Conservation (phyloP, 2,113 vertebrate genomes). For the Manacus vitellinus region DNA sequence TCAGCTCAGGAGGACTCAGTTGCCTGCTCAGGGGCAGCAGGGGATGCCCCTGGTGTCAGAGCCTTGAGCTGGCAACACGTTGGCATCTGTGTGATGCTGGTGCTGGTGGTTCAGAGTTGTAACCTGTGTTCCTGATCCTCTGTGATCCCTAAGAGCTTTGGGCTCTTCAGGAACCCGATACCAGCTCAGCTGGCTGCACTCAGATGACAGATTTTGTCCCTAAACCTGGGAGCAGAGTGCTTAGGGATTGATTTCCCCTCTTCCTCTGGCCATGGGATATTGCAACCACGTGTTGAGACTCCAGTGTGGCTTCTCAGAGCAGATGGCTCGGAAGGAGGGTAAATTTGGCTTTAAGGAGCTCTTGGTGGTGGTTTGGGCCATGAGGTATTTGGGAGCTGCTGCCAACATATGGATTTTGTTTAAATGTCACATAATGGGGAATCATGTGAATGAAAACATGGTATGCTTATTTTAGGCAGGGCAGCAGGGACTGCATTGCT, state of each 20-base stretch:
- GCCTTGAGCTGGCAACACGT: rapidly evolving
- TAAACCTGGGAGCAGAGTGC: neutral
- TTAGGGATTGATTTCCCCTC: neutral
- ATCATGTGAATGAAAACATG: neutral
- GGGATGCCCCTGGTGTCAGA: neutral
- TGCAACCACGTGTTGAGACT: rapidly evolving
- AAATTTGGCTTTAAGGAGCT: neutral
- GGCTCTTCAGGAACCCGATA: neutral
- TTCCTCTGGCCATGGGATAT: neutral
- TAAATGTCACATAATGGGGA: neutral
- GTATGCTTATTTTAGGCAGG: neutral
- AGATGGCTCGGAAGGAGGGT: neutral
- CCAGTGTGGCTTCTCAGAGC: neutral
- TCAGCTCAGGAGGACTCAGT: neutral
- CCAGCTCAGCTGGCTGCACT: neutral
- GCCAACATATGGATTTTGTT: neutral
- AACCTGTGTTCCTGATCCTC: neutral
- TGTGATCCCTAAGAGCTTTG: neutral
- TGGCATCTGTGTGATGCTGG: neutral
- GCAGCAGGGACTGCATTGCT: neutral
- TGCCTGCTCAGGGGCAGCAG: neutral
- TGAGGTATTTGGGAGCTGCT: neutral
- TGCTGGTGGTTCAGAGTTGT: neutral
- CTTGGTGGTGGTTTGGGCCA: neutral
- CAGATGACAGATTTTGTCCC: neutral